Base-by-base conservation (phyloP, 2,113 vertebrate species). In the Egretta garzetta region DNA sequence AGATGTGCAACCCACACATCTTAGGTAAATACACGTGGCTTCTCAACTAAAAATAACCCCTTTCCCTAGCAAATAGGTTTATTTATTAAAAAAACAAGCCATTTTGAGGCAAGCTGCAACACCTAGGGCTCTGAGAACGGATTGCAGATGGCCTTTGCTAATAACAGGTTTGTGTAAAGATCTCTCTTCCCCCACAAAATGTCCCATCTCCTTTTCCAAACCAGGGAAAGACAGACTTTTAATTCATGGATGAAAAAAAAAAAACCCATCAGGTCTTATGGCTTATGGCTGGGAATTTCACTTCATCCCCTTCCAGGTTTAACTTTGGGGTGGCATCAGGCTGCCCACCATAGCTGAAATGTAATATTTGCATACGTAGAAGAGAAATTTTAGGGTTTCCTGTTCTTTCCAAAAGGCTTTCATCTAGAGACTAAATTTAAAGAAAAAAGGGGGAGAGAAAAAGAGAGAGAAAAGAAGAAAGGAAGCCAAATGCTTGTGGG, bases 181-280 rank as follows among this genome's bases (percentile, higher is more conserved):
- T 63, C 86, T 93, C 71, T 72, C 41, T 76, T 60, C 77, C 41
- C 43, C 93, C 95, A 67, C 87, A 95, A 64, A 97, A 96, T 74
- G 95, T 97, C 95, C 97, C 95, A 72, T 93, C 91, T 95, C 86
- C 81, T 81, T 68, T 86, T 96, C 96, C 97, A 97, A 96, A 88
- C 93, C 95, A 88, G 74, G 91, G 39, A 58, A 86, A 93, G 75
- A 97, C 95, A 97, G 84, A 79, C 92, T 94, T 77, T 80, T 95
- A 96, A 97, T 97, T 96, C 97, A 97, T 32, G 75, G 55, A n/a
- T 27, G 8, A 1, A 45, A 62, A 30, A 43, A 71, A 64, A 43
- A 62, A 16, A 50, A 35, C 53, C 62, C 37, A 41, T 33, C 66
- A 66, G 35, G 58, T 56, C 63, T n/a, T 64, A 56, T 87, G 87